Percentiles rank a stretch among this genome's conserved stretches.
These are phyloP conservation scores for Lissonota sp. DNA, from an alignment of 2,888 invertebrate species.

Conservation along the genomic window DNA sequence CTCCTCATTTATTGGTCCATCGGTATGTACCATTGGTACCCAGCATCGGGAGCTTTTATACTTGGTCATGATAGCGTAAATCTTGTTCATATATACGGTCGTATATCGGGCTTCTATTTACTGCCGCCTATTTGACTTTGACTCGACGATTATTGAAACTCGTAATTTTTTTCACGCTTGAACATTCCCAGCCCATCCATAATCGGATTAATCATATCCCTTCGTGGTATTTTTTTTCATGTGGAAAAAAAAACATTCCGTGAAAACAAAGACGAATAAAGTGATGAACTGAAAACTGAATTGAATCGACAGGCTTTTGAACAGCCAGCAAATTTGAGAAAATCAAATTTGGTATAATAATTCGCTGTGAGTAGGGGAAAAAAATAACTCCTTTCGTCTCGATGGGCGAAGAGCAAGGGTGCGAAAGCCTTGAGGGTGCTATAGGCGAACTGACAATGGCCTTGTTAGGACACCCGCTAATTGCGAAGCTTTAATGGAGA, in stretches of 20 bases:
- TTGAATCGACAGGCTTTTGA: background rate
- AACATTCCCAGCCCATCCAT: no score
- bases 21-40: background rate
- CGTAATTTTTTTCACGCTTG: background rate
- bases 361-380: background rate
- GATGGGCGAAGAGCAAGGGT: constrained; percentile 8
- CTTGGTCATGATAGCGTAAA: constrained; percentile 28
- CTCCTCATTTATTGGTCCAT: constrained; percentile 13
- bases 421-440: constrained; percentile 20
- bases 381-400: constrained; percentile 5
- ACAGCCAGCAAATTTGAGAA: background rate
- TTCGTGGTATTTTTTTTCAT: no score
- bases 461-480: constrained; percentile 78
- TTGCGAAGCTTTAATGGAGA: constrained; percentile 78
- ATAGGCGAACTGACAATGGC: constrained; percentile 73
- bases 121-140: constrained; percentile 1
- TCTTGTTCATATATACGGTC: constrained; percentile 8
- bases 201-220: no score
- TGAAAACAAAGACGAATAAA: no score
- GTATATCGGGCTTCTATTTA: constrained; percentile 13
- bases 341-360: constrained; percentile 14
- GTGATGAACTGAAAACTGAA: no score
- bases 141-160: background rate
- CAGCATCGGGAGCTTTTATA: constrained; percentile 16
- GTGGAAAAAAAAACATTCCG: no score